A percentile compares a stretch with the other conserved stretches of the same genome.
Conservation (phyloP, 2,113 vertebrate genomes). For the Actenoides lindsayi region DNA sequence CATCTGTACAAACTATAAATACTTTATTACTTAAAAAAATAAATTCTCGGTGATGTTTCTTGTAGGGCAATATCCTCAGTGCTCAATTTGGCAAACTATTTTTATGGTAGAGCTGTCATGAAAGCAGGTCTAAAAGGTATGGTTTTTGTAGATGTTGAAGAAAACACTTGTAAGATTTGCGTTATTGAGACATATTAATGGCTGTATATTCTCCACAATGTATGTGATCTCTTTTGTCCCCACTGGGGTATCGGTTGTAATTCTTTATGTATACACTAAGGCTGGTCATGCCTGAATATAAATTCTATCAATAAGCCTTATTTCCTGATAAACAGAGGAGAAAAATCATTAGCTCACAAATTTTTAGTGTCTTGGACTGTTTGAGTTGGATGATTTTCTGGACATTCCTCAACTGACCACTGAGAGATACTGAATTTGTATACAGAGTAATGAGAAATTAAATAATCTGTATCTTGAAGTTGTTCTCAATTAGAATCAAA, state of each 20-base stretch:
- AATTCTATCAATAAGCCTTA: background rate
- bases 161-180: background rate
- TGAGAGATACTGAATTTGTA: background rate
- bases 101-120: background rate
- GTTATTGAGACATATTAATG: background rate
- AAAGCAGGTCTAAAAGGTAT: background rate
- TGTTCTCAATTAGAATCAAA: background rate
- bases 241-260: background rate
- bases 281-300: background rate
- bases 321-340: conserved; percentile 26
- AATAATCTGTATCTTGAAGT: background rate
- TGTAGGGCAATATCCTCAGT: background rate
- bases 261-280: background rate
- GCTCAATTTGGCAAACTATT: background rate
- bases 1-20: background rate
- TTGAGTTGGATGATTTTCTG: conserved; percentile 19
- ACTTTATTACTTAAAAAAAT: background rate
- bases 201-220: background rate
- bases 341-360: background rate
- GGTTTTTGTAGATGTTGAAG: background rate
- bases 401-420: background rate
- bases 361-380: background rate
- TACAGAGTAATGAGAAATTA: background rate
- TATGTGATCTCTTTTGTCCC: background rate
- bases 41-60: background rate